Percentiles rank a stretch among this genome's conserved stretches.
These are phyloP conservation scores for Nomada hirtipes DNA, from an alignment of 2,888 invertebrate species.

Conservation along the genomic window DNA sequence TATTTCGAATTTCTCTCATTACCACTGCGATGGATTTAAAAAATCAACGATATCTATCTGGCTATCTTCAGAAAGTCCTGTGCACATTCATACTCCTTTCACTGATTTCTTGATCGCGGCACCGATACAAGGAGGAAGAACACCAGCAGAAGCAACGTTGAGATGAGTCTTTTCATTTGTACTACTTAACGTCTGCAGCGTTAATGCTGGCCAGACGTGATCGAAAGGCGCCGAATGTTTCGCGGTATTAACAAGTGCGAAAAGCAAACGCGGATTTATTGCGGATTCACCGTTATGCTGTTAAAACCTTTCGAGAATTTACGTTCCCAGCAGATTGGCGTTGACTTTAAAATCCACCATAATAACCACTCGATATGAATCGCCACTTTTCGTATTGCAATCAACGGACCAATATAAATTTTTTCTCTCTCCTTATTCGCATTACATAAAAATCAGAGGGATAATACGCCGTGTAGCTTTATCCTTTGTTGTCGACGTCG, in stretches of 20 bases:
- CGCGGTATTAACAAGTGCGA: slow-evolving; percentile 58
- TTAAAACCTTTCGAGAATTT: slow-evolving; percentile 56
- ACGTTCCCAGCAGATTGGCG: slow-evolving; percentile 6
- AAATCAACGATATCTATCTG: slow-evolving; percentile 45
- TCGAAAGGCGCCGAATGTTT: slow-evolving; percentile 43
- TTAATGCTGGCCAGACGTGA: slow-evolving; percentile 49
- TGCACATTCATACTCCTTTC: slow-evolving; percentile 31
- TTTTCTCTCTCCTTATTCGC: neutral
- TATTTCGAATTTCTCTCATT: slow-evolving; percentile 1
- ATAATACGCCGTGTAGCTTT: neutral
- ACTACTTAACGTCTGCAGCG: slow-evolving; percentile 55
- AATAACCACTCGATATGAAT: neutral
- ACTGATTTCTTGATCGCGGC: slow-evolving; percentile 33
- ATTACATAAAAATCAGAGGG: neutral
- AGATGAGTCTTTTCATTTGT: slow-evolving; percentile 60
- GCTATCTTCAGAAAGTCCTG: slow-evolving; percentile 28
- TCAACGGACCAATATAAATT: slow-evolving; percentile 9
- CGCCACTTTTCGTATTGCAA: neutral
- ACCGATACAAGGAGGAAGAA: neutral
- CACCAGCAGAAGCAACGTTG: slow-evolving; percentile 9
- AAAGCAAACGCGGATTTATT: slow-evolving; percentile 62
- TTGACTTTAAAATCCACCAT: neutral
- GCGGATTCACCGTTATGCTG: slow-evolving; percentile 52
- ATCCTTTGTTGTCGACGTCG: neutral
- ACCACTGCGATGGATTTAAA: slow-evolving; percentile 20